These are phyloP conservation scores for Herpailurus yagouaroundi DNA, from an alignment of 2,113 vertebrate genomes.

Conservation along the genomic window DNA sequence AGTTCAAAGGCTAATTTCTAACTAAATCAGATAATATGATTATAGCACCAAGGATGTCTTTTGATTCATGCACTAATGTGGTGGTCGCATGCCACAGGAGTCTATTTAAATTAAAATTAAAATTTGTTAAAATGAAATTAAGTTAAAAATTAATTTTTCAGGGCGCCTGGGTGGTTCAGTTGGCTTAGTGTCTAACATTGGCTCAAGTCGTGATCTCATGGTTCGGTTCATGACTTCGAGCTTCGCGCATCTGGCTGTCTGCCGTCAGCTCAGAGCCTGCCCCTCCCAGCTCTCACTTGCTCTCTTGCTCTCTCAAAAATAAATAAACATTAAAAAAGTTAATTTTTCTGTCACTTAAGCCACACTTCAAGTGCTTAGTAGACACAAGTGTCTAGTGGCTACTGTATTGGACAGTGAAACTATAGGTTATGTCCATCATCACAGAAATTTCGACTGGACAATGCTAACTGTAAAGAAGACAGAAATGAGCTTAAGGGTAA, in stretches of 20 bases:
- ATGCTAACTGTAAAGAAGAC: not conserved
- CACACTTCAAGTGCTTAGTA: not conserved
- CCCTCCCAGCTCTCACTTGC: too few species aligned
- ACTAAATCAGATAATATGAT: not conserved
- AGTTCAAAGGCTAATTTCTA: not conserved
- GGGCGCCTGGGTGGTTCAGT: too few species aligned
- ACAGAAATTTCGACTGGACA: not conserved
- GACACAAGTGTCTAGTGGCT: not conserved
- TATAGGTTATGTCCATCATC: not conserved
- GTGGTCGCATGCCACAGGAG: not conserved
- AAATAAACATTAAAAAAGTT: not conserved
- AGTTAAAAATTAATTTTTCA: not conserved
- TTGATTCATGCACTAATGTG: not conserved
- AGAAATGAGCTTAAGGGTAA: not conserved
- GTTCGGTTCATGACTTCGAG: too few species aligned
- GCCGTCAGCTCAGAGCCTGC: too few species aligned
- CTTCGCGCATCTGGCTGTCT: too few species aligned
- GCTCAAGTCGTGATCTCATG: too few species aligned
- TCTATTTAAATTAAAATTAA: conserved; percentile 1
- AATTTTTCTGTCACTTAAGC: not conserved
- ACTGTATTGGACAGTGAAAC: not conserved
- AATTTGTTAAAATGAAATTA: not conserved
- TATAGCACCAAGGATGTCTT: not conserved
- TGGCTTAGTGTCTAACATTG: too few species aligned
- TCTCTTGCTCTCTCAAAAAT: too few species aligned